These are phyloP conservation scores for Mythimna lalbum DNA, from an alignment of 2,888 invertebrate species.

Conservation along the genomic window DNA sequence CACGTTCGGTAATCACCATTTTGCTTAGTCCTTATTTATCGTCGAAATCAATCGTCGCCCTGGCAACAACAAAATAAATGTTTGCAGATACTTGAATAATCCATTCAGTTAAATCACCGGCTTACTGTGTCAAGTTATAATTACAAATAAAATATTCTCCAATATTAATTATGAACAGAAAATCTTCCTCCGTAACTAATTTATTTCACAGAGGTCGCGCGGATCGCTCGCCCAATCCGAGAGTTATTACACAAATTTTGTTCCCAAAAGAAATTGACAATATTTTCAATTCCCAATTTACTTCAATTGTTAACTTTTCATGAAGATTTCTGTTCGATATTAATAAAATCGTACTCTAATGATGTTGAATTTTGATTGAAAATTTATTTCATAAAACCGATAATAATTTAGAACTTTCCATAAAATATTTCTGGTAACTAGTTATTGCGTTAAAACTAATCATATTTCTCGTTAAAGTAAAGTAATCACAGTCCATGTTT, in stretches of 20 bases:
- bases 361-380: constrained; percentile 28
- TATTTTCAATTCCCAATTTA: constrained; percentile 53
- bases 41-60: not conserved
- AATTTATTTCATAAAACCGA: not conserved
- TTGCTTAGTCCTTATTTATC: not conserved
- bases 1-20: not conserved
- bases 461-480: not conserved
- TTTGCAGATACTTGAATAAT: constrained; percentile 2
- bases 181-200: constrained; percentile 31
- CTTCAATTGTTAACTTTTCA: constrained; percentile 55
- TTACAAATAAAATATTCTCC: constrained; percentile 18
- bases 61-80: not conserved
- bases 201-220: constrained; percentile 37
- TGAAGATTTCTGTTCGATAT: constrained; percentile 30
- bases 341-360: constrained; percentile 43
- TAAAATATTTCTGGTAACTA: not conserved
- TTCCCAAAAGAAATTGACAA: constrained; percentile 53
- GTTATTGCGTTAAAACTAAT: not conserved
- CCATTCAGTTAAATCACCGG: constrained; percentile 1
- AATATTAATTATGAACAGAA: constrained; percentile 36
- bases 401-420: constrained; percentile 2
- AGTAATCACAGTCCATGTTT: not conserved
- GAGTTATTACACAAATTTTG: constrained; percentile 49
- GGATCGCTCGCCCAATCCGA: constrained; percentile 32
- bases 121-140: constrained; percentile 20